phyloP scores from a whole-genome alignment of 2,113 vertebrate genomes.

The Progne subis region DNA sequence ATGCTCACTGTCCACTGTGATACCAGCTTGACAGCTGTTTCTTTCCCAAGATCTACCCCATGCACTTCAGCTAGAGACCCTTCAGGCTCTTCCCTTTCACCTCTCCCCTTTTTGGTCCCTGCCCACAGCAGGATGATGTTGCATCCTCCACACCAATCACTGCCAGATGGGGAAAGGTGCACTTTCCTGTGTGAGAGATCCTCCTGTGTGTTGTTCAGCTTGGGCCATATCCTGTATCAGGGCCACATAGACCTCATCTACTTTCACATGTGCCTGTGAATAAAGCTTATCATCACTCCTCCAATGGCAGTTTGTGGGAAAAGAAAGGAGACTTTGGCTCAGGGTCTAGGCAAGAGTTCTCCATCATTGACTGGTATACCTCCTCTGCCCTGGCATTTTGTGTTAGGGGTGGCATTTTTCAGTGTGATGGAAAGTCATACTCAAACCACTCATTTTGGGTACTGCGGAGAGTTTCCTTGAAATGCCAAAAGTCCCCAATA shows the following conservation, averaged over 20 bases:
- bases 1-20: not conserved
- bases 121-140: not conserved
- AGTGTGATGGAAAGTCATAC: not conserved
- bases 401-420: not conserved
- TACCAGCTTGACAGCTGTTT: not conserved
- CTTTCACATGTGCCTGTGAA: not conserved
- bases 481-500: not conserved
- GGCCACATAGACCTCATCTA: not conserved
- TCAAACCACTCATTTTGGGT: not conserved
- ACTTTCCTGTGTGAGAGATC: accelerated
- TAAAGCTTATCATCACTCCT: not conserved
- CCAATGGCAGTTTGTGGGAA: not conserved
- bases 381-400: not conserved
- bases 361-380: accelerated
- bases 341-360: not conserved
- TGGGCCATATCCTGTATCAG: not conserved
- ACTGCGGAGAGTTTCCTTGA: not conserved
- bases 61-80: not conserved
- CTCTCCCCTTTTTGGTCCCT: not conserved
- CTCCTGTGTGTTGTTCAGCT: not conserved
- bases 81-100: not conserved
- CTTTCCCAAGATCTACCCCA: not conserved
- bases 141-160: not conserved
- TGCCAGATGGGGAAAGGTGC: accelerated
- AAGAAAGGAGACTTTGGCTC: not conserved